Percentiles rank a stretch among this genome's conserved stretches.
Evolutionary conservation across 2,113 vertebrate genomes (phyloP).

Genomic region (Meleagris gallopavo): DNA sequence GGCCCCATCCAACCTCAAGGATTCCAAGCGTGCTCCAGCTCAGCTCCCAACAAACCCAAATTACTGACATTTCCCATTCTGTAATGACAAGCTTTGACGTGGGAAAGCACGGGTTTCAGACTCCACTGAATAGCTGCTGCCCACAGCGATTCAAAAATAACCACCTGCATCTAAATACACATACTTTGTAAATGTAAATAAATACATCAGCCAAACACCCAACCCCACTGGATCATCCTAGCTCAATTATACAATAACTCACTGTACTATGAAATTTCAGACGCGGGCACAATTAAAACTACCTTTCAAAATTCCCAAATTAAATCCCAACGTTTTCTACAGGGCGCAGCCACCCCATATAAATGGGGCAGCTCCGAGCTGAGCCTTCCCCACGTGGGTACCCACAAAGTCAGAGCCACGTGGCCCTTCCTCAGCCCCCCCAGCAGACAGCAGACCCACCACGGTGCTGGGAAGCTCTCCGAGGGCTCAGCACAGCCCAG

Average conservation of each 20-base stretch:
- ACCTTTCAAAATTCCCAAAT: background rate
- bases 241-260: constrained; percentile 6
- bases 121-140: background rate
- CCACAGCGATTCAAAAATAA: constrained; percentile 4
- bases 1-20: background rate
- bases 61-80: background rate
- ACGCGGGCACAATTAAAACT: background rate
- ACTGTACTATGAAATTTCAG: background rate
- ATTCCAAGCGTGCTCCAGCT: background rate
- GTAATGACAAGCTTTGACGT: background rate
- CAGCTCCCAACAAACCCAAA: background rate
- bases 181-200: constrained; percentile 22
- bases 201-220: background rate
- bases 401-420: fast-evolving
- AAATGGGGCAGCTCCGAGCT: background rate
- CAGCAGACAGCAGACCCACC: background rate
- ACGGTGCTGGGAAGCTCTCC: background rate
- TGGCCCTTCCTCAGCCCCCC: background rate
- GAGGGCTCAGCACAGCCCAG: background rate
- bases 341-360: too few relatives aligned
- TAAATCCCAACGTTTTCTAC: background rate
- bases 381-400: fast-evolving
- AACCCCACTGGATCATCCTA: background rate
- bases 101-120: background rate
- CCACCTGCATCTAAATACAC: background rate